Conservation (phyloP, 2,797 vertebrate genomes). For the Fistularia commersonii region DNA sequence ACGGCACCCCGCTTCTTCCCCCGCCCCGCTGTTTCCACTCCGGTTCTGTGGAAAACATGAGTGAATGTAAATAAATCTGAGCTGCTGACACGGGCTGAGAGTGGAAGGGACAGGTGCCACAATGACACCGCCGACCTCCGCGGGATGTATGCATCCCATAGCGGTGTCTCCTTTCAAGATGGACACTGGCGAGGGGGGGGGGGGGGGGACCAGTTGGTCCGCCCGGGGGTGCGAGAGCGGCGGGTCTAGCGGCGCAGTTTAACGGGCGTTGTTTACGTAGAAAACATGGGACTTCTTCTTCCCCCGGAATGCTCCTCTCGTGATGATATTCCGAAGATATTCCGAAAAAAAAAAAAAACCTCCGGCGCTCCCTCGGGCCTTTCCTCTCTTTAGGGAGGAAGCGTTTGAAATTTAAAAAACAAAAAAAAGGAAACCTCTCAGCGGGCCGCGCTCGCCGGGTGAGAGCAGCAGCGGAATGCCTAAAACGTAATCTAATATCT, state of each 20-base stretch:
- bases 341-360: no score
- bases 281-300: neutral
- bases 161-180: constrained; percentile 70
- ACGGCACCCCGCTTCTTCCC: neutral
- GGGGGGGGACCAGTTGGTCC: constrained; percentile 62
- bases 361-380: neutral
- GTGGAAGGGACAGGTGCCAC: constrained; percentile 70
- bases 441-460: neutral
- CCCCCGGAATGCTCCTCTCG: neutral
- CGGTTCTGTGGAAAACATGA: constrained; percentile 43
- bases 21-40: constrained; percentile 8
- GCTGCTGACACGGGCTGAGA: constrained; percentile 57
- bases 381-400: neutral
- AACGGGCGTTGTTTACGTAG: constrained; percentile 1
- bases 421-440: neutral
- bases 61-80: constrained; percentile 67
- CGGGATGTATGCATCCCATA: constrained; percentile 67
- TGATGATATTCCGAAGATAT: neutral
- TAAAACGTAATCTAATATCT: constrained; percentile 32
- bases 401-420: no score
- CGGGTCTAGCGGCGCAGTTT: no score
- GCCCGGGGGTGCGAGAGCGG: constrained; percentile 29
- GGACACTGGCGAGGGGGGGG: constrained; percentile 41
- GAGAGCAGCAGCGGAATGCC: constrained; percentile 10
- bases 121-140: constrained; percentile 60